Base-by-base conservation (phyloP, 2,888 invertebrate genomes). In the Drosophila atroscutellata region DNA sequence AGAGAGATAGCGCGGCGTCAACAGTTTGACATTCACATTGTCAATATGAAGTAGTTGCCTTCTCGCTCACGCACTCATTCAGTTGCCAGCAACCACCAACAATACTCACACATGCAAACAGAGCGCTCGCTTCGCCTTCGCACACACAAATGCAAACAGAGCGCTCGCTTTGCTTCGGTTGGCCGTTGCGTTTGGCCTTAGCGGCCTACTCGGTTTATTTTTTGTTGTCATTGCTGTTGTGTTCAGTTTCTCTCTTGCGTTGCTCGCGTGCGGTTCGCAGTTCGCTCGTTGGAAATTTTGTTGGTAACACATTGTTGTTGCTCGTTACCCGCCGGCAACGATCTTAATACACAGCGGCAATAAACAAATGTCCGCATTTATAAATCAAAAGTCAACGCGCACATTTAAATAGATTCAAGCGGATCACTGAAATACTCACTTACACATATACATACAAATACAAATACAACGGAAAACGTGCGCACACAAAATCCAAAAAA, bases 181-280 rank as follows among this genome's bases (percentile, higher is more conserved):
- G 81, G 81, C 83, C 83, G 82, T 81, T 81, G 79, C 75, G 61
- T 67, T 79, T 77, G 75, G 47, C 68, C 72, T 66, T 36, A 28
- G 62, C 71, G 62, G 69, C 61, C 68, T 68, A 62, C 59, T 55
- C 50, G 28, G 50, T 42, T 49, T 51, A 30, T 55, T 28, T 28
- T 30, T n/a, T 55, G 26, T 37, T 55, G 36, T 37, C 42, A 49
- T 32, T 47, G 65, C n/a, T 83, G 49, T 39, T 63, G 67, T 61
- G 30, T 69, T 86, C 59, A 81, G 90, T 84, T 59, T 73, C 72
- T 84, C 81, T 67, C 70, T 74, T 74, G 74, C 70, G 77, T 65
- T 87, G 68, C 70, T 72, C 63, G 82, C 75, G 81, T 89, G 60
- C 84, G 87, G 87, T 89, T 74, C 85, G 82, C 58, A 61, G 68